These are phyloP conservation scores for Ptychobarbus kaznakovi DNA, from an alignment of 2,797 vertebrate species.

Conservation along the genomic window DNA sequence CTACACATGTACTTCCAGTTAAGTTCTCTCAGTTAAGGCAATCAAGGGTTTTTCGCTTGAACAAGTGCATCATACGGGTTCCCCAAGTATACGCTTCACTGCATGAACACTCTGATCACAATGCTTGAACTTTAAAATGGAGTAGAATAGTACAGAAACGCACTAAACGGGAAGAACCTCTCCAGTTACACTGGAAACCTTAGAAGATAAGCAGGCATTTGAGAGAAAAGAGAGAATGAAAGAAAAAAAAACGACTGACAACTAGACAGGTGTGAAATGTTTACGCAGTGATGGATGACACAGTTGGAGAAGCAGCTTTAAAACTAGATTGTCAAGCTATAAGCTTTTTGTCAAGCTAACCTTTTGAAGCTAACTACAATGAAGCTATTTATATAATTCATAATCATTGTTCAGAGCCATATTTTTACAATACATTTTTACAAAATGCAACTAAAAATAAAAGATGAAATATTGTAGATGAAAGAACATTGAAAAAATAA, in stretches of 20 bases:
- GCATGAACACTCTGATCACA: not conserved
- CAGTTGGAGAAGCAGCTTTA: not conserved
- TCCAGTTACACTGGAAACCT: not conserved
- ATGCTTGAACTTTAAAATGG: too few relatives aligned
- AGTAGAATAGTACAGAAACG: not conserved
- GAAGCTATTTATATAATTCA: not conserved
- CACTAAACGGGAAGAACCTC: not conserved
- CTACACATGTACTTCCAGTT: not conserved
- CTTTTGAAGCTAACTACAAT: not conserved
- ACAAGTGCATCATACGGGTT: not conserved
- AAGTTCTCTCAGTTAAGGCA: not conserved
- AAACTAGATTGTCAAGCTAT: conserved; percentile 3
- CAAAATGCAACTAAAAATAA: not conserved
- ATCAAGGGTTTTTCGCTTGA: not conserved
- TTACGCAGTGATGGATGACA: not conserved
- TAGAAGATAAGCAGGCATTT: not conserved
- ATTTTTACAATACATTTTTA: not conserved
- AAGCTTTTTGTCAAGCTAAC: not conserved
- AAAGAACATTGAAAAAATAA: not conserved
- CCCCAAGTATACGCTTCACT: not conserved
- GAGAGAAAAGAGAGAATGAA: not conserved
- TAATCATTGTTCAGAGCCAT: not conserved
- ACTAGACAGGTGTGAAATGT: not conserved
- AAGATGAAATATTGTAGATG: not conserved
- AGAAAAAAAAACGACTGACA: not conserved